Conservation (phyloP, 2,888 invertebrate genomes). For the Anthophora plumipes region DNA sequence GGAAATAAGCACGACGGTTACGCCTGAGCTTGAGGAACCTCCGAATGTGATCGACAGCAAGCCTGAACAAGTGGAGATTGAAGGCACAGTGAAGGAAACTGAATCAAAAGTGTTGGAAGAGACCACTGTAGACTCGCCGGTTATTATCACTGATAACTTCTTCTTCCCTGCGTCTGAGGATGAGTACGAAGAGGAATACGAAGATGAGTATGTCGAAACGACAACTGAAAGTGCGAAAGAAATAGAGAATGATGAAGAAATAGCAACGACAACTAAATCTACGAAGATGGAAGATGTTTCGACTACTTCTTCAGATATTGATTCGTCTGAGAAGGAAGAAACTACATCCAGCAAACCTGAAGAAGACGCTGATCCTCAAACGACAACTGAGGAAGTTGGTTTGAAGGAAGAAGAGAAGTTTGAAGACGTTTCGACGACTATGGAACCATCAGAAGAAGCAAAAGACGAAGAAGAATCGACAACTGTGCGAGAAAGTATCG, state of each 20-base stretch:
- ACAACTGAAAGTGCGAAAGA: conserved; percentile 11
- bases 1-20: conserved; percentile 46
- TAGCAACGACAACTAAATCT: background rate
- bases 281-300: conserved; percentile 2
- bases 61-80: conserved; percentile 49
- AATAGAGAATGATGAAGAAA: background rate
- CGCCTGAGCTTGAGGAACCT: conserved; percentile 75
- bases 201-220: conserved; percentile 48
- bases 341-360: conserved; percentile 19
- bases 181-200: conserved; percentile 67
- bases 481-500: conserved; percentile 8
- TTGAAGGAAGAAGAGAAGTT: conserved; percentile 42
- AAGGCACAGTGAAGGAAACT: background rate
- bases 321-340: background rate
- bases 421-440: conserved; percentile 24
- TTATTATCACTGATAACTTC: conserved; percentile 83
- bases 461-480: conserved; percentile 1
- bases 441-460: background rate
- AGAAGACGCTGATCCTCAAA: conserved; percentile 11
- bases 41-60: conserved; percentile 74
- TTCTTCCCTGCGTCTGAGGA: conserved; percentile 76
- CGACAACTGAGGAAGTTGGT: conserved; percentile 12
- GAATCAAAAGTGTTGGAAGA: conserved; percentile 25
- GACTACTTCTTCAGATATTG: background rate
- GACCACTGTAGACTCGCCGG: conserved; percentile 62